Base-by-base conservation (phyloP, 2,888 invertebrate species). In the Eupithecia insigniata region DNA sequence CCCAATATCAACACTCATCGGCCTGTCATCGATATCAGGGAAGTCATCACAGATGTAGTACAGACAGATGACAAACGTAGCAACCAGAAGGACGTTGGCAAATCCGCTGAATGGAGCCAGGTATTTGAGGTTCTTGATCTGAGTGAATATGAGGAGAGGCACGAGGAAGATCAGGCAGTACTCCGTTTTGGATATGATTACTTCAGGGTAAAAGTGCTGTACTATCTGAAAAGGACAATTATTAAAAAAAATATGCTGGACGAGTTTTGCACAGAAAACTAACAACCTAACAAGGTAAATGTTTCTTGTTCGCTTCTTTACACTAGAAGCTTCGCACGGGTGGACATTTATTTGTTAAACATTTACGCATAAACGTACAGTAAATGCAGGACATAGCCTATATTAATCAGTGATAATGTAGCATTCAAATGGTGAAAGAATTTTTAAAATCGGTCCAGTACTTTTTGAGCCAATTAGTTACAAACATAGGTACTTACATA, bases 71-170 rank as follows among this genome's bases (percentile, higher is more conserved):
- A 95, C 93, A 82, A 99, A 96, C 2, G 98, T 97, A 8, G 96
- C 86, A 1, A 97, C 93, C 86, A 98, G 96, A 36, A 97, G 95
- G 16, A 97, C 75, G 85, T 99, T 99, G 58, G 99, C 99, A 64
- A 98, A 91, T 72, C 97, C 95, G 0, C 99, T 99, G 87, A 98
- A 97, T 0, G 98, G 98, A 1, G 99, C 98, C 74, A 99, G 91
- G 83, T 96, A 96, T 84, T 97, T 97, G 0, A 99, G 94, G 81
- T 97, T 96, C 79, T 97, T 95, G 77, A 98, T 96, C 80, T 94
- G 94, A 1, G 93, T 93, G 76, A 94, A 91, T 60, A 89, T 36
- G 0, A 94, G 81, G 12, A 94, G 86, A 0, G 94, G 94, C 0
- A 90, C 82, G 46, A 92, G 76, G 76, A 93, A 90, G 81, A 93